Percentiles rank a stretch among this genome's conserved stretches.
Evolutionary conservation across 2,888 invertebrate species (phyloP).

Genomic region (Byasa hedistus): DNA sequence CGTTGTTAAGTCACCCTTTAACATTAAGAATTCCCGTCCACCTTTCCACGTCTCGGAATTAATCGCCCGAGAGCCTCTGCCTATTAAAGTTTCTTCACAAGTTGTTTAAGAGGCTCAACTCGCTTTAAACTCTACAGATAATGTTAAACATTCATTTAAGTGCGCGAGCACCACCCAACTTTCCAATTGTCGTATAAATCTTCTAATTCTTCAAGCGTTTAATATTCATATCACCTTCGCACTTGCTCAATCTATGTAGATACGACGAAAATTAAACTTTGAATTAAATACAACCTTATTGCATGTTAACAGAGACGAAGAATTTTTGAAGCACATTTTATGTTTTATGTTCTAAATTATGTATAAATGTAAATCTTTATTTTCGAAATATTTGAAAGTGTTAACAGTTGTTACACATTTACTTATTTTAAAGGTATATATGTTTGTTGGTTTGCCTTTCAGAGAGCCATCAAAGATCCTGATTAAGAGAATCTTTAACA

Average conservation of each 20-base stretch:
- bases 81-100: slow-evolving; percentile 77
- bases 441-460: too few relatives aligned
- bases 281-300: slow-evolving; percentile 15
- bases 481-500: too few relatives aligned
- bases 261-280: slow-evolving; percentile 1
- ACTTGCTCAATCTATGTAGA: slow-evolving; percentile 16
- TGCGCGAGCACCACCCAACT: slow-evolving; percentile 63
- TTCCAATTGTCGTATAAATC: slow-evolving; percentile 75
- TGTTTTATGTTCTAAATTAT: too few relatives aligned
- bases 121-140: slow-evolving; percentile 74
- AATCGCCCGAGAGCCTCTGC: slow-evolving; percentile 75
- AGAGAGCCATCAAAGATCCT: too few relatives aligned
- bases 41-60: slow-evolving; percentile 72
- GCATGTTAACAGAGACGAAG: slow-evolving; percentile 3
- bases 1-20: slow-evolving; percentile 55
- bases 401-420: too few relatives aligned
- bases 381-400: too few relatives aligned
- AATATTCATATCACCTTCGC: slow-evolving; percentile 76
- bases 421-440: too few relatives aligned
- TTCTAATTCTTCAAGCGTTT: slow-evolving; percentile 76
- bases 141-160: slow-evolving; percentile 80
- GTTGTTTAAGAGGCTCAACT: slow-evolving; percentile 74
- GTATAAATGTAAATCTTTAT: too few relatives aligned
- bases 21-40: slow-evolving; percentile 74
- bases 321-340: not conserved